Evolutionary conservation across 2,888 invertebrate genomes (phyloP), one percentile per base, ranked within the genome.

Genomic region (Spodoptera picta): DNA sequence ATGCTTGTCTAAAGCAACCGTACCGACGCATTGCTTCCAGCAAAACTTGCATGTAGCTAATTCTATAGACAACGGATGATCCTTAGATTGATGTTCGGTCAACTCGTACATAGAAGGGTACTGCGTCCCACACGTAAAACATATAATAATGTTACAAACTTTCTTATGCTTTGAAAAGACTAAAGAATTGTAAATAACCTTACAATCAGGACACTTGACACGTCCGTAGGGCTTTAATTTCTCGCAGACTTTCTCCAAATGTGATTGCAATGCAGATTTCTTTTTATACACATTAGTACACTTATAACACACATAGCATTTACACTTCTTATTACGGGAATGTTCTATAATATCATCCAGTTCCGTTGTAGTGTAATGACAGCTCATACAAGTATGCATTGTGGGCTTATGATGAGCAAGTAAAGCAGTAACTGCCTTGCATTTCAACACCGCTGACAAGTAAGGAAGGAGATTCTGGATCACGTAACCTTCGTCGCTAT

Each of bases 1-100:
- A 57, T 94, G 94, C 63, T 89, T 92, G 0, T 85, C 67, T 14
- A 93, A 65, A 0, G 86, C 70, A 0, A 66, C 44, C 0, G 60
- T 60, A 0, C 92, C 92, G 0, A 92, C 89, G 60, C 87, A 89
- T 1, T 90, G 88, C 60, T 83, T 86, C 1, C 76, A 72, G 45
- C 94, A 94, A 49, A 85, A 92, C 12, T 81, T 84, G 50, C 94
- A 94, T 0, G 65, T 58, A 19, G 79, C 68, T 0, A 92, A 55
- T 1, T 82, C 80, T 0, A 92, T 71, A 0, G 85, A 80, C 0
- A 79, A 44, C 0, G 87, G 86, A 60, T 94, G 93, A 0, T 69
- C 67, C 2, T 64, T 63, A 0, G 78, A 68, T 46, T 89, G 89
- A 55, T 94, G 93, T 3, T 76, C 69, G 0, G 90, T 82, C 47